These are phyloP conservation scores for Athene noctua DNA, from an alignment of 2,113 vertebrate genomes.

Conservation along the genomic window DNA sequence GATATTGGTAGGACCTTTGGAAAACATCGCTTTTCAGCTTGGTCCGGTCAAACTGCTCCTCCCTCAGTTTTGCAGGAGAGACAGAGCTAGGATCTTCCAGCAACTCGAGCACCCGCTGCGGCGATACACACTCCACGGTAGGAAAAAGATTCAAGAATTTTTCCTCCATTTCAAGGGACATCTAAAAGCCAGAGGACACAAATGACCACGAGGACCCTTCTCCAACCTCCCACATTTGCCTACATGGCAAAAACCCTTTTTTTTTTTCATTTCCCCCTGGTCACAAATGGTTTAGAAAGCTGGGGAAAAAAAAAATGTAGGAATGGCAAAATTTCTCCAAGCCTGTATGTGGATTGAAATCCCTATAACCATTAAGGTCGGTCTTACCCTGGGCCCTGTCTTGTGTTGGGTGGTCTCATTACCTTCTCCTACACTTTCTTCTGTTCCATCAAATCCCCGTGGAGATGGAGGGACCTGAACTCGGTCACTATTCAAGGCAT, in stretches of 20 bases:
- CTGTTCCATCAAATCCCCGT: background rate
- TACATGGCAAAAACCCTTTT: too few relatives aligned
- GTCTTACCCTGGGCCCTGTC: background rate
- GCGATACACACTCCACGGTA: constrained; percentile 79
- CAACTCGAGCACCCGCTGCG: constrained; percentile 75
- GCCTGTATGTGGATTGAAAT: background rate
- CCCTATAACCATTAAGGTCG: background rate
- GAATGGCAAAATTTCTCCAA: background rate
- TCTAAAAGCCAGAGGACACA: background rate
- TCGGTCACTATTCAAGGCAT: background rate
- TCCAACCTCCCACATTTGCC: background rate
- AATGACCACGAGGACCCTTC: background rate
- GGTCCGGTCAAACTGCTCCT: constrained; percentile 73
- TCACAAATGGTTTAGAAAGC: background rate
- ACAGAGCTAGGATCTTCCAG: background rate
- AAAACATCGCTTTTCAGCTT: constrained; percentile 72
- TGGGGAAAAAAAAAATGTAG: background rate
- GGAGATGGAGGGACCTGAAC: background rate
- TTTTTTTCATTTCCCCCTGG: too few relatives aligned
- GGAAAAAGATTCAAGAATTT: constrained; percentile 82
- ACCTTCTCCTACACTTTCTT: background rate
- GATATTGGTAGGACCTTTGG: constrained; percentile 79
- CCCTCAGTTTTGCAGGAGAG: background rate
- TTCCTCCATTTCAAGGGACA: background rate
- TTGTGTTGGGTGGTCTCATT: background rate